Conservation (phyloP, 2,113 vertebrate genomes). For the Seriola rivoliana region DNA sequence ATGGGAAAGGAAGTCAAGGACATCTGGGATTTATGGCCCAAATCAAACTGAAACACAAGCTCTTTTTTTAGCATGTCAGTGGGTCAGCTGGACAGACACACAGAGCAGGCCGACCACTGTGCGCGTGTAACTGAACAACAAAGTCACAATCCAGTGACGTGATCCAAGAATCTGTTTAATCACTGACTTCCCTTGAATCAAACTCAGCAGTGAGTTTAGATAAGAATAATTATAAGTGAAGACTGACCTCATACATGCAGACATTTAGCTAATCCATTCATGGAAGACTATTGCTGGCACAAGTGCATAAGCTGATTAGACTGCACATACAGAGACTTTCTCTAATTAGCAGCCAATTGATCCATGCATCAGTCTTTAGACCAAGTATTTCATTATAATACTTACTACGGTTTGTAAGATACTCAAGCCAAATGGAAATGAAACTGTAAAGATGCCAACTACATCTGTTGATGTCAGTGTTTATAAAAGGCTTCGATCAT, state of each 20-base stretch:
- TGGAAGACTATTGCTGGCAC: slow-evolving; percentile 46
- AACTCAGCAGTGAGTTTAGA: slow-evolving; percentile 13
- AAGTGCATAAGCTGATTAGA: slow-evolving; percentile 57
- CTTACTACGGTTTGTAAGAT: background rate
- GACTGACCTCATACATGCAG: slow-evolving; percentile 33
- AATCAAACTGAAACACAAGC: slow-evolving; percentile 8
- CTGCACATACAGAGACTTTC: slow-evolving; percentile 20
- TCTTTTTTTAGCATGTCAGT: slow-evolving; percentile 49
- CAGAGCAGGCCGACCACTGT: background rate
- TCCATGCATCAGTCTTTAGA: slow-evolving; percentile 3
- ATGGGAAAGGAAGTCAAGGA: slow-evolving; percentile 66
- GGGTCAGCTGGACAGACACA: slow-evolving; percentile 30
- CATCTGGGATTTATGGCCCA: slow-evolving; percentile 50
- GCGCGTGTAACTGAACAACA: background rate
- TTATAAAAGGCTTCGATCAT: slow-evolving; percentile 16
- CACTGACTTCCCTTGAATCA: slow-evolving; percentile 7
- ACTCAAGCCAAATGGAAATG: slow-evolving; percentile 8
- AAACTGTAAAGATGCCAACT: background rate
- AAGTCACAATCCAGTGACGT: background rate
- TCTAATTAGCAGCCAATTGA: slow-evolving; percentile 18
- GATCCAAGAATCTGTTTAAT: background rate
- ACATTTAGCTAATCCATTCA: slow-evolving; percentile 44
- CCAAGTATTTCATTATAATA: slow-evolving; percentile 5
- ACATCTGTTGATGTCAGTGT: slow-evolving; percentile 6
- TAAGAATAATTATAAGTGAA: slow-evolving; percentile 25